Base-by-base conservation (phyloP, 1,140 invertebrate genomes). In the Armadillidium nasatum region DNA sequence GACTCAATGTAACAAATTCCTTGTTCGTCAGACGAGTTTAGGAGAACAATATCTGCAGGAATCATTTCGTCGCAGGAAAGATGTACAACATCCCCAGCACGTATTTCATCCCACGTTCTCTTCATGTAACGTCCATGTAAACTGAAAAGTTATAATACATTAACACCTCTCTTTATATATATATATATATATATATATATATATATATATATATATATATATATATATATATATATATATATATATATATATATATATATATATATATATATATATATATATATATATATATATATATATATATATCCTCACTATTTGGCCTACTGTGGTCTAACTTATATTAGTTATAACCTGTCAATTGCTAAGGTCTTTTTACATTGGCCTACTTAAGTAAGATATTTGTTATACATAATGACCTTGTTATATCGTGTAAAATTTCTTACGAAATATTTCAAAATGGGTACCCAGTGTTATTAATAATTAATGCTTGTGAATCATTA, bases 11-110 rank as follows among this genome's bases (percentile, higher is more conserved):
- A 99, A 84, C 96, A 98, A 81, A 97, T 89, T 44, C 96, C 96
- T 83, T 95, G 89, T 4, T 93, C 91, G 86, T 98, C 96, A 84
- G 95, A 96, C 67, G 92, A 93, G 78, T 91, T 88, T 46, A 99
- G 86, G 23, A 99, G 85, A 43, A 99, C 87, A 82, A 98, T 92
- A 85, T 99, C 97, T 4, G 97, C 96, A 9, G 97, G 97, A 78
- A 98, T 95, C 23, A 94, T 89, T 87, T 99, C 96, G 86, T 98
- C 96, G 86, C 96, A 96, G 13, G 94, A 95, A 76, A 99, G 86
- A 86, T 98, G 96, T 19, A 99, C 91, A 78, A 99, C 88, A 85
- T 99, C 97, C 0, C 97, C 97, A 19, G 97, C 95, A 74, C 90
- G 88, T 23, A 97, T 88, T 80, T 97, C 91, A 82, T 94, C 91